Conservation (phyloP, 2,888 invertebrate genomes). For the Muschampia plurimacula region DNA sequence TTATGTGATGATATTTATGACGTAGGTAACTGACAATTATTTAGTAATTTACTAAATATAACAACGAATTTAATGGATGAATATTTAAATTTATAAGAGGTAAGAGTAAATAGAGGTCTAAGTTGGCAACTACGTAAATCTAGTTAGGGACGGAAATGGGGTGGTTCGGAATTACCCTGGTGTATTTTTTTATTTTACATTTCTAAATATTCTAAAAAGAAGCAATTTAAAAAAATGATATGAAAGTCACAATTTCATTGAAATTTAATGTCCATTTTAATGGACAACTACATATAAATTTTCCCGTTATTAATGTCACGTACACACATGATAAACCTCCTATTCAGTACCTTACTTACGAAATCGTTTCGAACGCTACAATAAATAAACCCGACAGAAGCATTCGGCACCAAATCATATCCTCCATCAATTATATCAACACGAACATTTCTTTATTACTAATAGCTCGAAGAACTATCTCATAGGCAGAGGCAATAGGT, state of each 20-base stretch:
- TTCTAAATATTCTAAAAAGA: no score
- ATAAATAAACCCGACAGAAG: constrained; percentile 8
- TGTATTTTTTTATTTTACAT: background rate
- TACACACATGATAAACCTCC: background rate
- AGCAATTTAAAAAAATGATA: no score
- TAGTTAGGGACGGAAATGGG: background rate
- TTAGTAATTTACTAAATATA: background rate
- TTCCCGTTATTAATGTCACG: background rate
- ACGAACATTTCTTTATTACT: constrained; percentile 28
- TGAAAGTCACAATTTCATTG: no score
- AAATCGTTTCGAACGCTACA: background rate
- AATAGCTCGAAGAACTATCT: constrained; percentile 22
- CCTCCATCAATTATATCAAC: constrained; percentile 26
- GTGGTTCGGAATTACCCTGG: background rate
- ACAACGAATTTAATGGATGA: background rate
- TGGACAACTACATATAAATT: background rate
- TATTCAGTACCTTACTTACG: background rate
- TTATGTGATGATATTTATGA: background rate
- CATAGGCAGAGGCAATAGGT: constrained; percentile 22
- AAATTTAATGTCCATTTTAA: no score
- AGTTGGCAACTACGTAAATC: background rate
- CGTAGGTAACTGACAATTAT: background rate
- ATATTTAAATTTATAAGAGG: background rate
- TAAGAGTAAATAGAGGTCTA: background rate
- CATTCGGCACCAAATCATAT: constrained; percentile 14